A percentile compares a stretch with the other conserved stretches of the same genome.
Evolutionary conservation across 2,113 vertebrate genomes (phyloP).

Genomic region (Eulemur macaco): DNA sequence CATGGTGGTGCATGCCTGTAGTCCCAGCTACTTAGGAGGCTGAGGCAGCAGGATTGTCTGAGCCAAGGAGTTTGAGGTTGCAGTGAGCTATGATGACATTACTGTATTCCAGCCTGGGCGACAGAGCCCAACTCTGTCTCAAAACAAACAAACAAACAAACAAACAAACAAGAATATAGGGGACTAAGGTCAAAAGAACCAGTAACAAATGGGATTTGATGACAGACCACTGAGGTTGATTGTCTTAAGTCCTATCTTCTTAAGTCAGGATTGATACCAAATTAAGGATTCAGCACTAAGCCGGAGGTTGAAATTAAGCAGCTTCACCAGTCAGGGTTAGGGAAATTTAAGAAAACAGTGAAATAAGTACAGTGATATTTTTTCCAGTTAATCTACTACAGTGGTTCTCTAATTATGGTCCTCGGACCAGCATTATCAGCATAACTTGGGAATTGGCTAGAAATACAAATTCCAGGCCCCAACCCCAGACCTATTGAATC

Average conservation of each 20-base stretch:
- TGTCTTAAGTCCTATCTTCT: background rate
- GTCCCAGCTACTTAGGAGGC: no score
- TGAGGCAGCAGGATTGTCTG: no score
- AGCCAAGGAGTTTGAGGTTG: no score
- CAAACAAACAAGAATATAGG: background rate
- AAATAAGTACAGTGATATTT: background rate
- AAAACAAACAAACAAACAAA: no score
- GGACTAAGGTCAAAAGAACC: background rate
- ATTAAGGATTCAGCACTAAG: background rate
- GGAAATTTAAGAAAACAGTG: background rate
- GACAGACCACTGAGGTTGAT: background rate
- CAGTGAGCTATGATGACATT: no score
- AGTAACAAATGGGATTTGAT: slow-evolving; percentile 1
- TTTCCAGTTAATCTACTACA: background rate
- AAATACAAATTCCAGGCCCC: background rate
- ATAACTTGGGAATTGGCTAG: background rate
- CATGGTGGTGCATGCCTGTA: background rate
- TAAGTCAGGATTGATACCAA: background rate
- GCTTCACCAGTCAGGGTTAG: background rate
- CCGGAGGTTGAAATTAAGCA: background rate
- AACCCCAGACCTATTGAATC: background rate
- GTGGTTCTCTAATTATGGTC: background rate
- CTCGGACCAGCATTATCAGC: background rate
- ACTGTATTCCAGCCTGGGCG: no score
- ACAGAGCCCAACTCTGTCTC: no score